Conservation (phyloP, 2,888 invertebrate genomes). For the Drosophila greeni region DNA sequence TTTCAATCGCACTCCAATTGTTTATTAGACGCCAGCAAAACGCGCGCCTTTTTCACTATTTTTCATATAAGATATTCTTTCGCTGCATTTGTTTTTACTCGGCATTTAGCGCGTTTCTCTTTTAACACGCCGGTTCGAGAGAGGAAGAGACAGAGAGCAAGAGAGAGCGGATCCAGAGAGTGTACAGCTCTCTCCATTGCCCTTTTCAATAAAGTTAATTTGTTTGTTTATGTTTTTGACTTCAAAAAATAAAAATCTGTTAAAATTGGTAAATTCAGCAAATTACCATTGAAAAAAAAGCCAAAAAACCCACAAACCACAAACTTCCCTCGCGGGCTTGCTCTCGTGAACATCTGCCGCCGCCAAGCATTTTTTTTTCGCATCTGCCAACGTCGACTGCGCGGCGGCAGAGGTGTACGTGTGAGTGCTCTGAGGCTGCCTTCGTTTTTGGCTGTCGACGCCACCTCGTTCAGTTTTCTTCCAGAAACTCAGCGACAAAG, state of each 20-base stretch:
- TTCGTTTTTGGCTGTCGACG: constrained; percentile 50
- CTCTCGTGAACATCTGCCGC: constrained; percentile 42
- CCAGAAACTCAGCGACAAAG: constrained; percentile 53
- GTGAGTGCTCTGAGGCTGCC: constrained; percentile 34
- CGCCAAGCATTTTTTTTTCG: constrained; percentile 27
- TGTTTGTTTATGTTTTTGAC: constrained; percentile 22
- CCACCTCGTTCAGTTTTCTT: constrained; percentile 65
- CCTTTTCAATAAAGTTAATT: constrained; percentile 7
- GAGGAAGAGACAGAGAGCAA: constrained; percentile 11
- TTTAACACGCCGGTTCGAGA: constrained; percentile 46
- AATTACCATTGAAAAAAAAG: background rate
- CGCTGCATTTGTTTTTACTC: constrained; percentile 70
- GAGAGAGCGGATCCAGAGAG: background rate
- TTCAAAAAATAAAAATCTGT: background rate
- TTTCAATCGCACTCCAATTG: constrained; percentile 5
- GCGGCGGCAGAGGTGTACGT: constrained; percentile 30
- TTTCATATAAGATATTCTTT: constrained; percentile 52
- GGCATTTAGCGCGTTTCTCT: constrained; percentile 54
- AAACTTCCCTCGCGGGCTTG: background rate
- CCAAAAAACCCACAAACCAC: constrained; percentile 20
- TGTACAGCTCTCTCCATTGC: constrained; percentile 1
- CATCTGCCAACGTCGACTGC: constrained; percentile 38
- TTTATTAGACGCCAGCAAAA: constrained; percentile 30
- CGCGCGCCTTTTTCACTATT: constrained; percentile 57
- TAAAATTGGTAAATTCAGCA: background rate